Percentiles rank a stretch among this genome's conserved stretches.
Evolutionary conservation across 1,140 invertebrate species (phyloP).

Genomic region (Nomia melanderi): DNA sequence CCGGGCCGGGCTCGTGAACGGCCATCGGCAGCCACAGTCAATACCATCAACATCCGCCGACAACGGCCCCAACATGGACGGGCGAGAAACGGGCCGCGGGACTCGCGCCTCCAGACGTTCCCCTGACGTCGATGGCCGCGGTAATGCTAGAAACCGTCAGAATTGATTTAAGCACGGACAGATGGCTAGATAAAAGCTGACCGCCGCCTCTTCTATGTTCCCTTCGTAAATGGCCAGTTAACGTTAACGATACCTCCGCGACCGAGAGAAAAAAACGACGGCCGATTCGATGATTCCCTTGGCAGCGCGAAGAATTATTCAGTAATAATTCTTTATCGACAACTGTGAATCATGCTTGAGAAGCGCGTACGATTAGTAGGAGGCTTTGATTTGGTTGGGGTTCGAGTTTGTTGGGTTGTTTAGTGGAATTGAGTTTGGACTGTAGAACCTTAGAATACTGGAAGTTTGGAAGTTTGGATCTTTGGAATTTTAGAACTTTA

Average conservation of each 20-base stretch:
- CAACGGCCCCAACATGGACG: slow-evolving; percentile 19
- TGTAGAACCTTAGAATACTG: too few relatives aligned
- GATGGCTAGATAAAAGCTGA: slow-evolving; percentile 15
- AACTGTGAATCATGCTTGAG: too few relatives aligned
- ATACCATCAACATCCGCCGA: slow-evolving; percentile 18
- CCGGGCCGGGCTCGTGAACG: slow-evolving; percentile 2
- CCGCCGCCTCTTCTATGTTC: background rate
- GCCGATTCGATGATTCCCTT: too few relatives aligned
- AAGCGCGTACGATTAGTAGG: too few relatives aligned
- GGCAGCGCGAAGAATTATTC: too few relatives aligned
- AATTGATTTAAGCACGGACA: slow-evolving; percentile 55
- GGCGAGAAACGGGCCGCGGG: background rate
- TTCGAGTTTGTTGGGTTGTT: too few relatives aligned
- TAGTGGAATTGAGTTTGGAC: too few relatives aligned
- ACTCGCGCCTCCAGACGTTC: background rate
- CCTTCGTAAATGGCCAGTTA: background rate
- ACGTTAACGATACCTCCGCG: background rate
- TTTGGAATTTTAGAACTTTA: too few relatives aligned
- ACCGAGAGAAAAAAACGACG: background rate
- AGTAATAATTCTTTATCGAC: too few relatives aligned
- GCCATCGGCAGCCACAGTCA: slow-evolving; percentile 43
- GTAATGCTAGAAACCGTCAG: slow-evolving; percentile 46
- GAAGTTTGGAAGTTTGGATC: too few relatives aligned
- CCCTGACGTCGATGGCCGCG: slow-evolving; percentile 51
- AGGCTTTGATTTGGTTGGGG: too few relatives aligned